Evolutionary conservation across 2,888 invertebrate species (phyloP).

Genomic region (Nebria salina): DNA sequence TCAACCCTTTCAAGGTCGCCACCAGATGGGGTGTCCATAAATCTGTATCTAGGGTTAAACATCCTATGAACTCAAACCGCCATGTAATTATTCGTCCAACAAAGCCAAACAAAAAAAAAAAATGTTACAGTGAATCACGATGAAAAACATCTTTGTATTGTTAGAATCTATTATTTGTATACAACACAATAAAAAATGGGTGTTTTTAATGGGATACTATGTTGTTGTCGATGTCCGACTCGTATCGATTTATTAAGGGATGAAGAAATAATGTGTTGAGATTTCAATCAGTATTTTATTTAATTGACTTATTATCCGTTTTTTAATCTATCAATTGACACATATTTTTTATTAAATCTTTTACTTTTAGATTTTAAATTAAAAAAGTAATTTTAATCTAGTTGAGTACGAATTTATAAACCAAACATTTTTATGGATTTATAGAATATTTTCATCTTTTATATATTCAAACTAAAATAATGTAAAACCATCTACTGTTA

Average conservation of each 20-base stretch:
- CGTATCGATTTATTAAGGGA: constrained; percentile 18
- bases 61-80: constrained; percentile 7
- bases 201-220: constrained; percentile 15
- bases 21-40: constrained; percentile 12
- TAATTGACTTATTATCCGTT: background rate
- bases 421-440: too few relatives aligned
- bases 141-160: constrained; percentile 29
- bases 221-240: constrained; percentile 12
- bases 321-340: background rate
- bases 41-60: constrained; percentile 16
- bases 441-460: too few relatives aligned
- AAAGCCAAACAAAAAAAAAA: constrained; percentile 12
- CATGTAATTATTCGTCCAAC: constrained; percentile 34
- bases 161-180: constrained; percentile 40
- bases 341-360: background rate
- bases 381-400: too few relatives aligned
- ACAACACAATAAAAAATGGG: constrained; percentile 8
- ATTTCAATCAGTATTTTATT: constrained; percentile 7
- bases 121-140: constrained; percentile 31
- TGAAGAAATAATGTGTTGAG: constrained; percentile 13
- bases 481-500: too few relatives aligned
- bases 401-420: too few relatives aligned
- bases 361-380: background rate
- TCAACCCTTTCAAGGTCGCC: constrained; percentile 38
- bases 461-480: too few relatives aligned